Evolutionary conservation across 2,888 invertebrate genomes (phyloP).

Genomic region (Chymomyza amoena): DNA sequence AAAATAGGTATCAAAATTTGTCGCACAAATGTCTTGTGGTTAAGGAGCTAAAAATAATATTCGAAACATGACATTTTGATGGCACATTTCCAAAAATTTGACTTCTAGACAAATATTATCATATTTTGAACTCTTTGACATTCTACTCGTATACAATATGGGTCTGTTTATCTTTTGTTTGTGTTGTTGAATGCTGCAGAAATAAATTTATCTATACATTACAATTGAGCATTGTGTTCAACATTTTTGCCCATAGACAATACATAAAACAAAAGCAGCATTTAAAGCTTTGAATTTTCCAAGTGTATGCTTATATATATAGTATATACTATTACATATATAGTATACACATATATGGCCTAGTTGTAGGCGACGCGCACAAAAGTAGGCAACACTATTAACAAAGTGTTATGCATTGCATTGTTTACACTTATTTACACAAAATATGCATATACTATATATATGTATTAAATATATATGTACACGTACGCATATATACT

Average conservation of each 20-base stretch:
- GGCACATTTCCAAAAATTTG: not conserved
- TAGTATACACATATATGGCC: not conserved
- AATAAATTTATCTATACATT: not conserved
- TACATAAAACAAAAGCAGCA: not conserved
- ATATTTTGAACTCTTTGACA: not conserved
- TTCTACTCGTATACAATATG: not conserved
- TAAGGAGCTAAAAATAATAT: no score
- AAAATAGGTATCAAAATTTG: no score
- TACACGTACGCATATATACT: conserved; percentile 18
- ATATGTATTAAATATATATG: not conserved
- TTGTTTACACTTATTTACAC: not conserved
- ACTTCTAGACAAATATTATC: not conserved
- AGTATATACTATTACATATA: not conserved
- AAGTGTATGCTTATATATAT: not conserved
- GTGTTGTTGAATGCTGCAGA: not conserved
- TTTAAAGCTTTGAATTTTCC: not conserved
- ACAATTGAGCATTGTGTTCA: not conserved
- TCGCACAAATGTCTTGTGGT: no score
- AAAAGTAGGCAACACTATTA: conserved; percentile 50
- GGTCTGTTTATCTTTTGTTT: not conserved
- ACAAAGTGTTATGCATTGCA: conserved; percentile 43
- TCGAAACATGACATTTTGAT: not conserved
- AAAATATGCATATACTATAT: not conserved
- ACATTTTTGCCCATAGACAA: not conserved
- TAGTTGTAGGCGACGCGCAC: conserved; percentile 1